phyloP scores from a whole-genome alignment of 1,140 invertebrate species.

The Telenomus remus region DNA sequence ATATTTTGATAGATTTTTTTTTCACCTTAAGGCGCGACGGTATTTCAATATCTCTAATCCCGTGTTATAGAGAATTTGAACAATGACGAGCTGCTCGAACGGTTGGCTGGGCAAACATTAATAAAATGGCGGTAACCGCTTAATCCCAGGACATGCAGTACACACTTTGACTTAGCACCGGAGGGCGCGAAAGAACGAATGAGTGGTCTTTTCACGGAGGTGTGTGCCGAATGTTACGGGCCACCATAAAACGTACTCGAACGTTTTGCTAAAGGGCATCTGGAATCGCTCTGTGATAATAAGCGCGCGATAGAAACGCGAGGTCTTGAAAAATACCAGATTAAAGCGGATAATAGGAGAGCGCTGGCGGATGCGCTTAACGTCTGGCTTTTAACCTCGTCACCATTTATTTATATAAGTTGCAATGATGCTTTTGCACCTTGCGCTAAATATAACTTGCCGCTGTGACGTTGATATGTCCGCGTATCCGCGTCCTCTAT shows the following conservation, averaged over 20 bases:
- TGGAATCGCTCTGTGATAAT: conserved; percentile 47
- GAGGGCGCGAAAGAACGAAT: conserved; percentile 21
- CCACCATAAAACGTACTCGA: conserved; percentile 62
- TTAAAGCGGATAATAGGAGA: conserved; percentile 53
- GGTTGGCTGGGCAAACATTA: conserved; percentile 14
- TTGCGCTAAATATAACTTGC: conserved; percentile 54
- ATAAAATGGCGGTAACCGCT: background rate
- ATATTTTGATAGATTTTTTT: background rate
- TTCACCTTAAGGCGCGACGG: background rate
- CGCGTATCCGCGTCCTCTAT: conserved; percentile 55
- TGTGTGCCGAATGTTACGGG: conserved; percentile 59
- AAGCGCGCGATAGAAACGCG: conserved; percentile 44
- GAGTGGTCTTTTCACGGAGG: conserved; percentile 53
- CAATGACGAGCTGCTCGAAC: conserved; percentile 6
- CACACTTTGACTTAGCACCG: conserved; percentile 21
- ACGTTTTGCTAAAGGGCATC: conserved; percentile 56
- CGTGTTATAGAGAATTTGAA: conserved; percentile 1
- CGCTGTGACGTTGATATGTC: conserved; percentile 48
- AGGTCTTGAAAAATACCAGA: conserved; percentile 44
- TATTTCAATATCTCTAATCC: conserved; percentile 17
- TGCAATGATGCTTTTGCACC: conserved; percentile 37
- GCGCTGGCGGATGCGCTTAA: conserved; percentile 32
- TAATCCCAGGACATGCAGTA: conserved; percentile 23
- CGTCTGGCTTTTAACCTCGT: conserved; percentile 56
- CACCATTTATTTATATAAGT: conserved; percentile 60